Conservation (phyloP, 2,888 invertebrate genomes). For the Orthosia cruda region DNA sequence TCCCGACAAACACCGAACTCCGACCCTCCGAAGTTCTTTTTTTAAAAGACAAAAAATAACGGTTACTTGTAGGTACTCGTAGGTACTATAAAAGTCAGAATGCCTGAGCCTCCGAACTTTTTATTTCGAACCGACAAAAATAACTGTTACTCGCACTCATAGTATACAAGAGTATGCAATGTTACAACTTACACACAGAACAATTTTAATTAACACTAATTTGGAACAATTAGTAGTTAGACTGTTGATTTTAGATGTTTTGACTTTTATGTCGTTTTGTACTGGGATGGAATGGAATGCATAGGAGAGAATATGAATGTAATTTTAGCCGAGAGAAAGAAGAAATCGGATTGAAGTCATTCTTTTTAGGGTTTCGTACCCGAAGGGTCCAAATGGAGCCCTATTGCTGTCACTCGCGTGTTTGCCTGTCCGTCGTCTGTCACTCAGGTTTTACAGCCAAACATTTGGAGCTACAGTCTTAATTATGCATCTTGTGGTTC, state of each 20-base stretch:
- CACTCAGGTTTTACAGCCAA: too few relatives aligned
- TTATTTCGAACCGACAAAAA: background rate
- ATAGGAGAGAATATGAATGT: background rate
- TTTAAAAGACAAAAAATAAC: too few relatives aligned
- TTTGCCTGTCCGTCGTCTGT: too few relatives aligned
- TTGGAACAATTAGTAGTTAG: constrained; percentile 41
- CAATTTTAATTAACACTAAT: constrained; percentile 49
- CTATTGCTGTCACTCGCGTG: too few relatives aligned
- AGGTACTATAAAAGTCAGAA: too few relatives aligned
- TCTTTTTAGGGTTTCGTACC: too few relatives aligned
- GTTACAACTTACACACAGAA: background rate
- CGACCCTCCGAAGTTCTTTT: constrained; percentile 2
- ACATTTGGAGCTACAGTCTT: too few relatives aligned
- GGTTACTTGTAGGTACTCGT: too few relatives aligned
- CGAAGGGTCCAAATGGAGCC: too few relatives aligned
- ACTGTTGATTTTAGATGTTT: constrained; percentile 31
- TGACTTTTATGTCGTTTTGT: background rate
- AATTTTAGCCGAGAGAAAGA: background rate
- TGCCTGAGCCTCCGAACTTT: background rate
- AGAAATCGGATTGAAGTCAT: too few relatives aligned
- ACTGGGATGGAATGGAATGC: background rate
- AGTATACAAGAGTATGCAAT: background rate
- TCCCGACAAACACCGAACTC: constrained; percentile 7
- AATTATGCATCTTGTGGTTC: too few relatives aligned
- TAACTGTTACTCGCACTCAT: background rate